Base-by-base conservation (phyloP, 2,113 vertebrate genomes). In the Syrrhaptes paradoxus region DNA sequence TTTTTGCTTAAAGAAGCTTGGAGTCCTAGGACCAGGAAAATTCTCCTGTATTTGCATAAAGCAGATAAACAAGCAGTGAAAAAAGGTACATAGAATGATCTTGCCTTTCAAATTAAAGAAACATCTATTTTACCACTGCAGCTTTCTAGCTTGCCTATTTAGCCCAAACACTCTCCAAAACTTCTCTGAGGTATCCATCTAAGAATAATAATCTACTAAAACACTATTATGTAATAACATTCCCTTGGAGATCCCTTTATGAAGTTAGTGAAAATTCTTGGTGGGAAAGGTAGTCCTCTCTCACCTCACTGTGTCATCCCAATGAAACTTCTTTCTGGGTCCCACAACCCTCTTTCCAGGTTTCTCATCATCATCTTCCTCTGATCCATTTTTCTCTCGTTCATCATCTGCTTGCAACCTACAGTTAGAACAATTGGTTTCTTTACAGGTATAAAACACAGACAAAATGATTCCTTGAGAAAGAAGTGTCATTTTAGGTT, bases 321-420 rank as follows among this genome's bases (percentile, higher is more conserved):
- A 99, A 63, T 98, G 97, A 95, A 99, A 99, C 89, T 99, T 99
- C 95, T 99, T 99, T 46, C 99, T 98, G 82, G 99, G 99, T 58
- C 99, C 99, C 97, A 99, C 99, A 90, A 99, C 98, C 89, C 99
- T 98, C 96, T 99, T 99, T 68, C 99, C 99, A 26, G 99, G 99
- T 89, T 99, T 99, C 87, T 99, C 99, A 77, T 99, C 99, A 32
- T 99, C 99, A 24, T 99, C 99, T 13, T 99, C 99, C 83, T 99
- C 99, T 0, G 99, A 99, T 55, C 98, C 99, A 76, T 99, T 99
- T 97, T 98, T 99, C 71, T 99, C 99, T 93, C 98, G 92, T 74
- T 98, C 98, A 95, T 99, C 99, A 97, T 98, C 99, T 1, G 98
- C 98, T 96, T 99, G 99, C 77, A 98, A 98, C 98, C 99, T 99